These are phyloP conservation scores for Cerceris ruficornis DNA, from an alignment of 2,888 invertebrate species.

Conservation along the genomic window DNA sequence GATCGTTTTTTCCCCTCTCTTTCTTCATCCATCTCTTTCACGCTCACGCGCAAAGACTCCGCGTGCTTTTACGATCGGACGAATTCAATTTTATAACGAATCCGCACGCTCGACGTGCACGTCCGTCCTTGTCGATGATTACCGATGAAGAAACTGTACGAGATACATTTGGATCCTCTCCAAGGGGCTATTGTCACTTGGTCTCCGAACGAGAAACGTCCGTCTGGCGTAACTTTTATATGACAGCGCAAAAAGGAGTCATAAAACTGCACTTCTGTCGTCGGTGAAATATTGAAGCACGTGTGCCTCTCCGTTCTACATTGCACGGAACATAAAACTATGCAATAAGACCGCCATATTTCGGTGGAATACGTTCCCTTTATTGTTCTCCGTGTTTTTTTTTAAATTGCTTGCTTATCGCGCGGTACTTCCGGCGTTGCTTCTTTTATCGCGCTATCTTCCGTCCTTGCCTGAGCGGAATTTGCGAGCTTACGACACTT, in stretches of 20 bases:
- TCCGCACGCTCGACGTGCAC: not conserved
- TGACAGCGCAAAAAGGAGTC: slow-evolving; percentile 22
- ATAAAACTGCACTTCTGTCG: slow-evolving; percentile 31
- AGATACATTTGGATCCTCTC: slow-evolving; percentile 59
- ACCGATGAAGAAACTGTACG: slow-evolving; percentile 16
- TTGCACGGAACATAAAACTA: slow-evolving; percentile 36
- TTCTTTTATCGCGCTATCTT: no score
- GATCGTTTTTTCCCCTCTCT: slow-evolving; percentile 27
- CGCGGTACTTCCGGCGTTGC: no score
- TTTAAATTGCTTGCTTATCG: not conserved
- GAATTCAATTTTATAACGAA: not conserved
- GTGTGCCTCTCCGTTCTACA: slow-evolving; percentile 26
- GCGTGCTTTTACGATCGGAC: not conserved
- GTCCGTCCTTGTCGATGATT: not conserved
- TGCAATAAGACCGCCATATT: not conserved
- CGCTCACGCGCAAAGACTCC: not conserved
- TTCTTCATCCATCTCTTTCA: not conserved
- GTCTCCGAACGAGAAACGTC: slow-evolving; percentile 30
- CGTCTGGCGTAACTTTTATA: slow-evolving; percentile 46
- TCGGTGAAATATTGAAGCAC: slow-evolving; percentile 46
- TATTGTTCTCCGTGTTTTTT: not conserved
- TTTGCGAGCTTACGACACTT: no score
- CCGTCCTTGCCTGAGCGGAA: no score
- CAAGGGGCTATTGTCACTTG: slow-evolving; percentile 66
- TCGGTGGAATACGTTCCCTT: not conserved